Percentiles rank a stretch among this genome's conserved stretches.
Evolutionary conservation across 2,888 invertebrate species (phyloP).

Genomic region (Caenorhabditis sinica): DNA sequence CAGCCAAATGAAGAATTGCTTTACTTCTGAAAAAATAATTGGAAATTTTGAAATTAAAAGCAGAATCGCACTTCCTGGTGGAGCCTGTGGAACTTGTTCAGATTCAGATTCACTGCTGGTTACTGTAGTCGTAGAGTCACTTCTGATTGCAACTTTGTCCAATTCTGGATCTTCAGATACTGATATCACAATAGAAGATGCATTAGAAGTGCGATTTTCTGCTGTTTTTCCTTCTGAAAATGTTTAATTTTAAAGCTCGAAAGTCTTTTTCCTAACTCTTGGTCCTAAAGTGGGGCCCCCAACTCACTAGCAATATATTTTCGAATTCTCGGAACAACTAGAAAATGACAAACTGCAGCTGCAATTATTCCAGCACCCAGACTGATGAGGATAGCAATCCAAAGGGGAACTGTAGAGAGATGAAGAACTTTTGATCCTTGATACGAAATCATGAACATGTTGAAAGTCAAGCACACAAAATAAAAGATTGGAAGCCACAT

Average conservation of each 20-base stretch:
- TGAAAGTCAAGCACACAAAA: conserved; percentile 93
- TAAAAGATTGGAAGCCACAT: conserved; percentile 93
- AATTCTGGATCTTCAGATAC: conserved; percentile 37
- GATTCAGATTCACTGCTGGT: conserved; percentile 6
- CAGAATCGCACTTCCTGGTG: conserved; percentile 39
- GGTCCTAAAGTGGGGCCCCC: too few relatives aligned
- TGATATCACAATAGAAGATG: conserved; percentile 41
- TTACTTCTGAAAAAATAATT: conserved; percentile 39
- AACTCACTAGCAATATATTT: conserved; percentile 44
- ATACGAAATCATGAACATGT: conserved; percentile 94
- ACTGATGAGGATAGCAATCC: conserved; percentile 90
- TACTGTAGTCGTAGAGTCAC: conserved; percentile 16
- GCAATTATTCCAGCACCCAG: conserved; percentile 88
- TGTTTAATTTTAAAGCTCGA: not conserved
- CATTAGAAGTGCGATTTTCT: conserved; percentile 1
- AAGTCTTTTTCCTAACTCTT: too few relatives aligned
- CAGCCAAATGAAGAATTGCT: conserved; percentile 73
- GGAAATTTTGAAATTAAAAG: too few relatives aligned
- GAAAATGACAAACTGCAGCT: conserved; percentile 68
- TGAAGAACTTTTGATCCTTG: conserved; percentile 91
- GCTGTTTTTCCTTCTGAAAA: conserved; percentile 31
- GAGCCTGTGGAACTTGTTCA: conserved; percentile 25
- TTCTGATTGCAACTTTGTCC: conserved; percentile 52
- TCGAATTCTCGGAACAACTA: conserved; percentile 69
- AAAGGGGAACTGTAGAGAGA: conserved; percentile 92